Base-by-base conservation (phyloP, 1,140 invertebrate species). In the Zaprionus africanus region DNA sequence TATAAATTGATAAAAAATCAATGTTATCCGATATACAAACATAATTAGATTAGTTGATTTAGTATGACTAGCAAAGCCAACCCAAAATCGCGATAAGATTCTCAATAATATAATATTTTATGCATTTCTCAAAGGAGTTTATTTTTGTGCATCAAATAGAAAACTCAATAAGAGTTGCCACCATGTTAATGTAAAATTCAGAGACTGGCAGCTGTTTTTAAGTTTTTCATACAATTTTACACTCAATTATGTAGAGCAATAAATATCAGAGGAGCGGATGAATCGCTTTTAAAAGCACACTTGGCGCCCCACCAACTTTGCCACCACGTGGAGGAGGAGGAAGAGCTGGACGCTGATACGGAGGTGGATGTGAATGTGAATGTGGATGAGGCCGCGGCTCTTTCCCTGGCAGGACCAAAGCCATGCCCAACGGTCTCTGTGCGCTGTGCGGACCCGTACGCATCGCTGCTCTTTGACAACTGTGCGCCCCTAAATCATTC, bases 401-500 rank as follows among this genome's bases (percentile, higher is more conserved):
- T 43, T 22, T 46, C 6, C 34, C 26, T 72, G 49, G 53, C 73
- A 71, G 68, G 62, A 66, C 78, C 41, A 70, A 49, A 71, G 67
- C 67, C 26, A 46, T 41, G 66, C 28, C 46, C 17, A 31, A 17
- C 61, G 22, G 56, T 64, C 43, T 62, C 60, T 22, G 46, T 22
- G 46, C 28, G 57, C 61, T 64, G 68, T 64, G 68, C 41, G 24
- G 68, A 63, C 38, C 71, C 81, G 51, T 74, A 90, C 86, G 86
- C 86, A 90, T 90, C 86, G 82, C 79, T 90, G 86, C 86, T 90
- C 86, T 90, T 90, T 90, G 86, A 90, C 86, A 86, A 91, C 82
- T 90, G 82, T 90, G 77, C 78, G 78, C 63, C 64, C 74, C 78
- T 90, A 91, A 90, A 90, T 90, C 86, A 90, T 90, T 90, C 85